Percentiles rank a stretch among this genome's conserved stretches.
These are phyloP conservation scores for Clarias macrocephalus DNA, from an alignment of 2,113 vertebrate species.

Conservation along the genomic window DNA sequence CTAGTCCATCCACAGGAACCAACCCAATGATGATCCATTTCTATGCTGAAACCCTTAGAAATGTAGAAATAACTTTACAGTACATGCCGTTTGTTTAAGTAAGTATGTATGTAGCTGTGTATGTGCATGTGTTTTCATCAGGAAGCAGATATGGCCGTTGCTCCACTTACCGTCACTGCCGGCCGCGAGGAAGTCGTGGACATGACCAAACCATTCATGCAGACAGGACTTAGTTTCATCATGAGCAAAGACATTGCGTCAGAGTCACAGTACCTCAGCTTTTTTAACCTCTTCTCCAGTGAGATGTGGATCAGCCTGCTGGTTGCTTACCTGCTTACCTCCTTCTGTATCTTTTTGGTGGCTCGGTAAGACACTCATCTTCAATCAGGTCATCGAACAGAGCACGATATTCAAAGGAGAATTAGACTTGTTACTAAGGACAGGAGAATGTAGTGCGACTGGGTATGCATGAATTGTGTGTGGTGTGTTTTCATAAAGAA, in stretches of 20 bases:
- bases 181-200: constrained; percentile 76
- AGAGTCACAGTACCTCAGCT: constrained; percentile 71
- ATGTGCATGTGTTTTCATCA: constrained; percentile 53
- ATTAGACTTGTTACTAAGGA: neutral
- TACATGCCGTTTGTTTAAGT: neutral
- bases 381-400: neutral
- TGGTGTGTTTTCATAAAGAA: constrained; percentile 61
- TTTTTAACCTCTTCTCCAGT: constrained; percentile 82
- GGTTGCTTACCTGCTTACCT: constrained; percentile 79
- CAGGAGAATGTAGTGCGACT: neutral
- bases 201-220: constrained; percentile 84
- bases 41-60: neutral
- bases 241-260: constrained; percentile 67
- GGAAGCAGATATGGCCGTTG: constrained; percentile 86
- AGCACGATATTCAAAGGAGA: neutral
- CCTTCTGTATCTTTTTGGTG: constrained; percentile 81
- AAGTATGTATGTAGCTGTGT: constrained; percentile 6
- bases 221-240: constrained; percentile 84
- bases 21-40: neutral
- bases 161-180: constrained; percentile 78
- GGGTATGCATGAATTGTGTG: neutral
- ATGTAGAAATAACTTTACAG: neutral
- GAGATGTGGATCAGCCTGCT: constrained; percentile 83
- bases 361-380: constrained; percentile 71
- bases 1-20: neutral